phyloP scores from a whole-genome alignment of 2,888 invertebrate genomes.

The Nyleta sp. region DNA sequence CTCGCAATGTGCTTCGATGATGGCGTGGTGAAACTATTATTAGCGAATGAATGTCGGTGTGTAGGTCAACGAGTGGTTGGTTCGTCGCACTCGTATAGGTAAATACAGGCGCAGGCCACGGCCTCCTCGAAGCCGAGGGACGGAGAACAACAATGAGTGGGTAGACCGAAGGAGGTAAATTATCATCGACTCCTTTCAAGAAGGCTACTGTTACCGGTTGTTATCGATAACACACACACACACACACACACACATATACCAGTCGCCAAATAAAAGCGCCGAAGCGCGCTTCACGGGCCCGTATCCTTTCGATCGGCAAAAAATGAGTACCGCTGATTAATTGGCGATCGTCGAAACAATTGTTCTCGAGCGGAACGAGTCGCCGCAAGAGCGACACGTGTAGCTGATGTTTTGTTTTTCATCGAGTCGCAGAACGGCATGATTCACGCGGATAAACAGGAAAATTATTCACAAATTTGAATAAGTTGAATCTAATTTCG shows the following conservation, averaged over 20 bases:
- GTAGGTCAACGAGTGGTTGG: constrained; percentile 72
- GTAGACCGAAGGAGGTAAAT: constrained; percentile 51
- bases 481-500: too few relatives aligned
- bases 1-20: constrained; percentile 57
- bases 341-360: too few relatives aligned
- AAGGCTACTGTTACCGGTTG: constrained; percentile 43
- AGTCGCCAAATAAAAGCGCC: constrained; percentile 22
- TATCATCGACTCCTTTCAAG: constrained; percentile 46
- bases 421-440: too few relatives aligned
- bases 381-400: too few relatives aligned
- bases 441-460: too few relatives aligned
- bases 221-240: constrained; percentile 37
- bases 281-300: too few relatives aligned
- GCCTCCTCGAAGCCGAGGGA: constrained; percentile 42
- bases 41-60: constrained; percentile 73
- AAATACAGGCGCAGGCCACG: constrained; percentile 58
- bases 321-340: too few relatives aligned
- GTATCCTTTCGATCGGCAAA: too few relatives aligned
- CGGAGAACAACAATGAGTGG: constrained; percentile 53
- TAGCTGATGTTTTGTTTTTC: too few relatives aligned
- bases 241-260: too few relatives aligned
- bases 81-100: constrained; percentile 62
- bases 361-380: too few relatives aligned
- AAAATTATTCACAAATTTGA: too few relatives aligned
- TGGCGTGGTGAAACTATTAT: constrained; percentile 70